Evolutionary conservation across 2,888 invertebrate genomes (phyloP), one percentile per base, ranked within the genome.

Genomic region (Patella ulyssiponensis): DNA sequence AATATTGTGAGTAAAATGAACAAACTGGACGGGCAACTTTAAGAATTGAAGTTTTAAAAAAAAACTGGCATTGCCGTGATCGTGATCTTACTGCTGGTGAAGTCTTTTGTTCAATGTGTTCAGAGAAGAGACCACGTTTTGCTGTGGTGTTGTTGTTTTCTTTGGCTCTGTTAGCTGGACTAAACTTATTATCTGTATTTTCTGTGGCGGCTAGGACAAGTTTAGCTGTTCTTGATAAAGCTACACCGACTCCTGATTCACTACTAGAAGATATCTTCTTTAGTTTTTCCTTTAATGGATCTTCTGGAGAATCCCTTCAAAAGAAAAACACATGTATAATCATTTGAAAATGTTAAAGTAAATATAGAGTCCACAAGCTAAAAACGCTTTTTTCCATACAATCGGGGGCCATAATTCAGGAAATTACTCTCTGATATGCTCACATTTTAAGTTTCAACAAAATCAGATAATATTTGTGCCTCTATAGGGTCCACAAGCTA

Each of bases 251-350:
- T 1, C 82, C 84, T 73, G 80, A 76, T 58, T 85, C 86, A 17
- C 82, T 81, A 27, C 79, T 82, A 4, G 83, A 83, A 1, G 85
- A 83, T 15, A 88, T 81, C 80, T 86, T 87, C 74, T 86, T 76
- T 9, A 88, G 74, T 20, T 81, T 83, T 0, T 83, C 77, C 74
- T 85, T 86, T 23, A 87, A 71, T 11, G 27, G 71, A 74, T 75
- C 74, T 3, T 20, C 71, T 14, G 64, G 56, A 23, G n/a, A 17
- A 17, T 15, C 20, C 11, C 73, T 71, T 53, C 17, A 27, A 69
- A 20, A 23, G 15, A 74, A 14, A 12, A n/a, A 70, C 14, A 33
- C 7, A 33, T 9, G n/a, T 64, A 64, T 20, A 20, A 64, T 20
- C 64, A n/a, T 64, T 64, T 20, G 20, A 64, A 20, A 11, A 64